These are phyloP conservation scores for Sebastes miniatus DNA, from an alignment of 2,797 vertebrate species.

Conservation along the genomic window DNA sequence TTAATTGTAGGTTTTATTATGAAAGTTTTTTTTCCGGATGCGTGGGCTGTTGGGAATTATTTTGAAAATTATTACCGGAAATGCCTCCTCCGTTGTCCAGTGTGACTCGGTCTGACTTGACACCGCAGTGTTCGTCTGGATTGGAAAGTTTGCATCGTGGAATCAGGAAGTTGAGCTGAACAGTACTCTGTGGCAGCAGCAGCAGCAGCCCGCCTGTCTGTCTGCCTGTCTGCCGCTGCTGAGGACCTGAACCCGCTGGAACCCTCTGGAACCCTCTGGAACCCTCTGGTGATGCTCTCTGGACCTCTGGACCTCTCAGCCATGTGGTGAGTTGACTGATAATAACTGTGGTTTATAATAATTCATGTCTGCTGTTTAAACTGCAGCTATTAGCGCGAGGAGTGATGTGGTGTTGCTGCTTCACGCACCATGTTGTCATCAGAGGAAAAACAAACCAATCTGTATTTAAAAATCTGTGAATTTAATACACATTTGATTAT, in stretches of 20 bases:
- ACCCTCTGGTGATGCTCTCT: neutral
- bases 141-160: slow-evolving; percentile 50
- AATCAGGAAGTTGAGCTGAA: slow-evolving; percentile 55
- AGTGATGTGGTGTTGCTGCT: neutral
- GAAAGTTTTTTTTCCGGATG: neutral
- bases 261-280: neutral
- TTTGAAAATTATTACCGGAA: slow-evolving; percentile 38
- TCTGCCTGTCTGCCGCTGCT: neutral
- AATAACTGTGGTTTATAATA: neutral
- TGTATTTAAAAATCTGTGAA: neutral
- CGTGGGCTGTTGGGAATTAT: neutral
- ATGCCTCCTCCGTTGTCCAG: fast-evolving
- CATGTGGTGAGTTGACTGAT: slow-evolving; percentile 18
- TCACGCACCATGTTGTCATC: neutral
- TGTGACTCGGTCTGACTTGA: neutral
- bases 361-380: neutral
- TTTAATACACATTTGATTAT: neutral
- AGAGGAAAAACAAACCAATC: neutral
- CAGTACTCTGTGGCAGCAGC: neutral
- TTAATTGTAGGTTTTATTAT: neutral
- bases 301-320: neutral
- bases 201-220: no score
- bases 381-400: neutral
- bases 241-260: neutral
- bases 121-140: neutral